Evolutionary conservation across 2,797 vertebrate genomes (phyloP).

Genomic region (Thamnophis elegans): DNA sequence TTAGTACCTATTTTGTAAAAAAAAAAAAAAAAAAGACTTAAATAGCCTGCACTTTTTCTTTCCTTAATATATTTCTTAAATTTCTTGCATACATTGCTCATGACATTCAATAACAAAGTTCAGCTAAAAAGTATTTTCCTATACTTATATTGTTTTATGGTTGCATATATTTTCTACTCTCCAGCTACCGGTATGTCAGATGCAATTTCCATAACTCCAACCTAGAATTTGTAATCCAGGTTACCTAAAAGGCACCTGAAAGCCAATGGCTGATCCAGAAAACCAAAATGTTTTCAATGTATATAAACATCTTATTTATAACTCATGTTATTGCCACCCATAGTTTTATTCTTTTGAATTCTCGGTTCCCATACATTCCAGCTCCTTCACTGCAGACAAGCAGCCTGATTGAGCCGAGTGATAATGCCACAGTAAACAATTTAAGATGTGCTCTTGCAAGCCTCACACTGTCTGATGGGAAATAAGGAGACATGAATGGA

Average conservation of each 20-base stretch:
- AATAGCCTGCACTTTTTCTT: background rate
- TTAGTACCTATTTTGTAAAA: background rate
- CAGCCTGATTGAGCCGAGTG: conserved; percentile 44
- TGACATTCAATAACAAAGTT: background rate
- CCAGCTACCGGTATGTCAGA: background rate
- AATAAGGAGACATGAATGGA: conserved; percentile 50
- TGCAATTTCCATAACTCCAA: background rate
- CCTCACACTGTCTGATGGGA: conserved; percentile 46
- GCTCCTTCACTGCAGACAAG: conserved; percentile 55
- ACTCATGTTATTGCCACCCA: conserved; percentile 13
- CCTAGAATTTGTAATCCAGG: background rate
- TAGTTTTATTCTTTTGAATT: conserved; percentile 36
- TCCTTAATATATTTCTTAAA: background rate
- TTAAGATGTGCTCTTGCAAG: conserved; percentile 63
- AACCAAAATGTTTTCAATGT: background rate
- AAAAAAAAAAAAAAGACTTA: background rate
- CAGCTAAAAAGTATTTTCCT: background rate
- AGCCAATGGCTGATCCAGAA: background rate
- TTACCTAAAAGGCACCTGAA: background rate
- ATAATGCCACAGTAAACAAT: conserved; percentile 63
- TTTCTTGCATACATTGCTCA: conserved; percentile 5
- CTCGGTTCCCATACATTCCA: conserved; percentile 59
- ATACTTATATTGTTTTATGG: background rate
- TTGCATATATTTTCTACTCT: background rate
- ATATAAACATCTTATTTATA: background rate